A percentile compares a stretch with the other conserved stretches of the same genome.
phyloP scores from a whole-genome alignment of 2,888 invertebrate genomes.

The Tineola bisselliella region DNA sequence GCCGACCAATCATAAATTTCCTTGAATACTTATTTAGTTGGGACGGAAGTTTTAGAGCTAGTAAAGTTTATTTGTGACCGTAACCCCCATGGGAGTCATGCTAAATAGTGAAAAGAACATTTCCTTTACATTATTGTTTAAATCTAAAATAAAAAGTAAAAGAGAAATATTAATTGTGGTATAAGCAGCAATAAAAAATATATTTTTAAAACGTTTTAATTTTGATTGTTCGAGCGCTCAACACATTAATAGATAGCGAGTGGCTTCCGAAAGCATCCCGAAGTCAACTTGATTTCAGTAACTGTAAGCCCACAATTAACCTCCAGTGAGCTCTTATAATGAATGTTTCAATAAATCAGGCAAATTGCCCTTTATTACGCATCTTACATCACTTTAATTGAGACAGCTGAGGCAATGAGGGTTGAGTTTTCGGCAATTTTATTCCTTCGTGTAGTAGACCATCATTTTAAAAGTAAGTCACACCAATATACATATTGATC shows the following conservation, averaged over 20 bases:
- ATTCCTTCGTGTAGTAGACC: conserved; percentile 17
- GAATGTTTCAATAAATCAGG: conserved; percentile 58
- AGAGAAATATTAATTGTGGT: no score
- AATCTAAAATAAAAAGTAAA: not conserved
- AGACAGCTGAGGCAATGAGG: conserved; percentile 36
- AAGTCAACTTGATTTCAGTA: conserved; percentile 20
- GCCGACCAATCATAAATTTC: conserved; percentile 62
- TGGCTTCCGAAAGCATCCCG: not conserved
- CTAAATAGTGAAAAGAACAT: not conserved
- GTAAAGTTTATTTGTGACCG: conserved; percentile 53
- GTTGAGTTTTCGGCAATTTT: conserved; percentile 36
- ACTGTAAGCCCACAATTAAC: conserved; percentile 51
- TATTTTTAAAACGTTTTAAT: not conserved
- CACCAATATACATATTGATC: not conserved
- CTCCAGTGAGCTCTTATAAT: conserved; percentile 41
- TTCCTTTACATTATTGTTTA: not conserved
- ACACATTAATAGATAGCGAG: not conserved
- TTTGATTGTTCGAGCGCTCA: not conserved
- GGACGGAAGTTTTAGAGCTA: conserved; percentile 52
- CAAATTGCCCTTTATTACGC: conserved; percentile 56
- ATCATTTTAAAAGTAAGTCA: not conserved
- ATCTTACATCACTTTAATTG: conserved; percentile 61
- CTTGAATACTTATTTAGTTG: conserved; percentile 60
- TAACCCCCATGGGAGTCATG: conserved; percentile 1
- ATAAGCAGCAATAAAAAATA: no score